Evolutionary conservation across 2,797 vertebrate genomes (phyloP).

Genomic region (Masticophis lateralis): DNA sequence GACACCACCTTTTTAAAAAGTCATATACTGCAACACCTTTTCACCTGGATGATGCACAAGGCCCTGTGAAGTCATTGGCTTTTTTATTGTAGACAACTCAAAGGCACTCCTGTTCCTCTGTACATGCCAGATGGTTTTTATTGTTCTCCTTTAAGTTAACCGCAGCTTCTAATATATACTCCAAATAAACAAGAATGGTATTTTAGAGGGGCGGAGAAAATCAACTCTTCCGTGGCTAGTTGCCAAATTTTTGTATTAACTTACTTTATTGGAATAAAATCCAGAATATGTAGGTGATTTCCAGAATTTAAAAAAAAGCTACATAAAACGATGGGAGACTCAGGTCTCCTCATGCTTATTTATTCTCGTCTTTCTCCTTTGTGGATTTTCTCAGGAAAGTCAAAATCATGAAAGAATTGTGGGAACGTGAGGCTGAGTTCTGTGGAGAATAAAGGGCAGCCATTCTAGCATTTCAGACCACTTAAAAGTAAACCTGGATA

Average conservation of each 20-base stretch:
- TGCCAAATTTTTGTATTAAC: neutral
- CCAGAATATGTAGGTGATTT: neutral
- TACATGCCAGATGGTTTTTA: neutral
- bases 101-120: neutral
- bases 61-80: neutral
- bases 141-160: neutral
- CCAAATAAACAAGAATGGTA: neutral
- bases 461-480: neutral
- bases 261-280: neutral
- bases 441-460: neutral
- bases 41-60: neutral
- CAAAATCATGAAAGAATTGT: neutral
- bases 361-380: neutral
- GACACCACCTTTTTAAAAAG: neutral
- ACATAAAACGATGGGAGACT: neutral
- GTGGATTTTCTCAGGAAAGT: neutral
- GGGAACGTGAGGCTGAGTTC: neutral
- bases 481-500: neutral
- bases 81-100: neutral
- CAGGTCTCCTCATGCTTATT: neutral
- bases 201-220: accelerated
- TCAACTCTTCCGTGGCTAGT: neutral
- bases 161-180: neutral
- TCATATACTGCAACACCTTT: neutral
- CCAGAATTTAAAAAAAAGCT: neutral